Evolutionary conservation across 2,888 invertebrate species (phyloP), one percentile per base, ranked within the genome.

Genomic region (Elmis aenea): DNA sequence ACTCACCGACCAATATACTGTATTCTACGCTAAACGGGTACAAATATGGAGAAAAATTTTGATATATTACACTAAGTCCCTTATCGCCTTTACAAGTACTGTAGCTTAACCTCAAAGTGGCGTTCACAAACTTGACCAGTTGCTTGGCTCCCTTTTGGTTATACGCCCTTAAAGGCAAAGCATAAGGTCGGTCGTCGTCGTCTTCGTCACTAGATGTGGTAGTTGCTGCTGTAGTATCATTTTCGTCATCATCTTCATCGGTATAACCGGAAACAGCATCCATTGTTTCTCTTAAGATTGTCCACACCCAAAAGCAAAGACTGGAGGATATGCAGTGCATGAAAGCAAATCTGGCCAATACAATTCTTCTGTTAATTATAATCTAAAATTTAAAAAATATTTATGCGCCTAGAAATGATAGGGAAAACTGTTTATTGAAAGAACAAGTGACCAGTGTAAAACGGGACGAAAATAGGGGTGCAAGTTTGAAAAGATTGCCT

Each of bases 311-410:
- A 57, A 86, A 82, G 57, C 84, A 83, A n/a, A 87, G 64, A 54
- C 84, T 85, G 38, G 85, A 80, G 1, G 83, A 82, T 14, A 87
- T 79, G 67, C 85, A 79, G 61, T 88, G 87, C 85, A 87, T 86
- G 39, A 86, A 69, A 2, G 81, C 84, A 51, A 87, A 79, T 40
- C 81, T 72, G 1, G 83, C 81, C 16, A 85, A 46, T 33, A 74
- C 74, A 44, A 67, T 67, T 55, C 72, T 69, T 29, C 70, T 66
- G 54, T 78, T 77, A 42, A 79, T 76, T 34, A 77, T 74, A 35
- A 80, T 73, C 79, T 79, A 58, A 13, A 59, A 50, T n/a, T 38
- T 6, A 16, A 13, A n/a, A n/a, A 16, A 24, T 11, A 3, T 27
- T 2, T 16, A 14, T 16, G 15, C 11, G 4, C 13, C 3, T 6